Base-by-base conservation (phyloP, 1,140 invertebrate species). In the Lethrus apterus region DNA sequence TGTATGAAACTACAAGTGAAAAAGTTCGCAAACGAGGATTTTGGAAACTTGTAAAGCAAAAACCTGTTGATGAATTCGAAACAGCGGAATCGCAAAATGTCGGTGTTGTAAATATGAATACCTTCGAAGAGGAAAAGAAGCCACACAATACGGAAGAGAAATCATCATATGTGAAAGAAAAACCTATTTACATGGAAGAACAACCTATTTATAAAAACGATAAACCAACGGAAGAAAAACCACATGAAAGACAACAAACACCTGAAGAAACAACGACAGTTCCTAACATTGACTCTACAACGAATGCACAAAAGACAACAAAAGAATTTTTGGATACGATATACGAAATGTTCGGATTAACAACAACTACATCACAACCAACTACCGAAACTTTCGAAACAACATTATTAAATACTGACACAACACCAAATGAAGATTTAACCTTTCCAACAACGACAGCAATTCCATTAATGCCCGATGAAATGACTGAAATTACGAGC, bases 71-170 rank as follows among this genome's bases (percentile, higher is more conserved):
- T 61, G 70, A 71, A 18, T 75, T 84, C 14, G 80, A 83, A 56
- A 74, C 73, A 11, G 80, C 81, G 1, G 82, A 84, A 59, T 83
- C 81, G 1, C 81, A 84, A 51, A 69, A 70, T 40, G 54, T 70
- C 1, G 62, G 56, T 5, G 48, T 53, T 2, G 17, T 41, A 10
- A 29, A 18, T 33, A 24, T n/a, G 10, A 54, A 54, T 33, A 32
- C 14, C n/a, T 44, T 47, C n/a, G 4, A 24, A 13, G 21, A 29
- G 2, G 51, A 46, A 35, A 34, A 48, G 17, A 45, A 26, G 18
- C 15, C 32, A 14, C 9, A 10, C 9, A 15, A 49, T 17, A 19
- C 17, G 4, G 26, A 44, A 20, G 29, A 32, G 2, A 44, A 9
- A 13, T 44, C 26, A 31, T 19, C 32, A 17, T 17, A 24, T 13